Base-by-base conservation (phyloP, 2,113 vertebrate genomes). In the Laticauda laticaudata region DNA sequence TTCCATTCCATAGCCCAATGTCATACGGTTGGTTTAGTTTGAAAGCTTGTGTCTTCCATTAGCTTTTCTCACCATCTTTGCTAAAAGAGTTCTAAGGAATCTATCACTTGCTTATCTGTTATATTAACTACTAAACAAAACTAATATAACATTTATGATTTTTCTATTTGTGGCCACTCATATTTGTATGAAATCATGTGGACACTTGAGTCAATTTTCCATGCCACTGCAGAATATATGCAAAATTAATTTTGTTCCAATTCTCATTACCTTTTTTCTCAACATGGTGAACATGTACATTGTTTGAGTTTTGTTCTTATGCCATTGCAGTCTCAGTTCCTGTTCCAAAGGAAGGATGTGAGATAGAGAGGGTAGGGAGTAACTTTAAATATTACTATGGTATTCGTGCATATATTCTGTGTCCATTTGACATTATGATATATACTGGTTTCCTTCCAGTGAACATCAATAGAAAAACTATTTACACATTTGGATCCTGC, bases 241-340 rank as follows among this genome's bases (percentile, higher is more conserved):
- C 91, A 96, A 89, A 96, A 95, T 93, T 86, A 18, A 94, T 95
- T 48, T 95, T 94, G 26, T 24, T 88, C 93, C 93, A 97, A 97
- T 97, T 95, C 96, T 95, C 89, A 91, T 96, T 96, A 97, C 97
- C 97, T 97, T 97, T 93, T 93, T 91, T 93, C 21, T 95, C 87
- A 92, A 95, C 34, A 69, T 87, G 86, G 61, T 90, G 59, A 48
- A 86, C 85, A 69, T 20, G 87, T 48, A 0, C 0, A 0, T n/a
- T 59, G 55, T 88, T 93, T 91, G 89, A 96, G 45, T 92, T 64
- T 55, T 0, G 0, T 45, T 87, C 18, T 39, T 81, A 56, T 87
- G 14, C 56, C 90, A 24, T 0, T n/a, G 75, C 57, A 53, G 61
- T n/a, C 88, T 59, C 86, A 94, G 81, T 53, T 69, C 56, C 21